These are phyloP conservation scores for Catostomus latipinnis DNA, from an alignment of 2,797 vertebrate species.

Conservation along the genomic window DNA sequence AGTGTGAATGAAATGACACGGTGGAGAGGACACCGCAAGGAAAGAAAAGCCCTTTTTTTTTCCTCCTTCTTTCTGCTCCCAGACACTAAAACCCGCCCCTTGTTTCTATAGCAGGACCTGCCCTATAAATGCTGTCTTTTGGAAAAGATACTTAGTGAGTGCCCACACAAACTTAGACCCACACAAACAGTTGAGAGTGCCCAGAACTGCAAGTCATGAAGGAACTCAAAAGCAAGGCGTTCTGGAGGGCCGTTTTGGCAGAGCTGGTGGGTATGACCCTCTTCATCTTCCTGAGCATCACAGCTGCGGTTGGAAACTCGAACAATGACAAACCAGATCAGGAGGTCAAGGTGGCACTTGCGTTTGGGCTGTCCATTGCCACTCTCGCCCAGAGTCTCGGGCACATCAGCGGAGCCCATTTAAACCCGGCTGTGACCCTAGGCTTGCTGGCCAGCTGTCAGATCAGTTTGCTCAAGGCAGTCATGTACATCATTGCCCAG, in stretches of 20 bases:
- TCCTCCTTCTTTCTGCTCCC: constrained; percentile 16
- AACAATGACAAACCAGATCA: constrained; percentile 73
- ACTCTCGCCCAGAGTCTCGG: constrained; percentile 95
- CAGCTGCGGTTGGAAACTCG: constrained; percentile 84
- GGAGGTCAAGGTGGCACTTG: constrained; percentile 94
- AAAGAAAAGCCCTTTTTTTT: constrained; percentile 42
- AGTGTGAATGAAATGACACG: neutral
- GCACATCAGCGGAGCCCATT: constrained; percentile 96
- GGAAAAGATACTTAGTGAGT: constrained; percentile 69
- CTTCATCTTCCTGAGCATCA: constrained; percentile 94
- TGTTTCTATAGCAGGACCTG: constrained; percentile 76
- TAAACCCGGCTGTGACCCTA: constrained; percentile 94
- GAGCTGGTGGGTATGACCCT: constrained; percentile 95
- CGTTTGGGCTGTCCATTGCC: constrained; percentile 93
- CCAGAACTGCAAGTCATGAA: constrained; percentile 73
- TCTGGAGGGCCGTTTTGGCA: constrained; percentile 94
- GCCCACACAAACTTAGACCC: constrained; percentile 53
- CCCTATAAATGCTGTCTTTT: constrained; percentile 78
- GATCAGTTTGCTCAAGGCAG: constrained; percentile 89
- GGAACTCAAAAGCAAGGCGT: constrained; percentile 92
- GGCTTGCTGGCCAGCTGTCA: constrained; percentile 95
- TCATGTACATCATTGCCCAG: constrained; percentile 92
- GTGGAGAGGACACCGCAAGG: constrained; percentile 51
- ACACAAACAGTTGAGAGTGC: constrained; percentile 46
- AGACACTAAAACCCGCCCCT: constrained; percentile 70